Evolutionary conservation across 2,113 vertebrate genomes (phyloP), one percentile per base, ranked within the genome.

Genomic region (Paraplagusia blochii): DNA sequence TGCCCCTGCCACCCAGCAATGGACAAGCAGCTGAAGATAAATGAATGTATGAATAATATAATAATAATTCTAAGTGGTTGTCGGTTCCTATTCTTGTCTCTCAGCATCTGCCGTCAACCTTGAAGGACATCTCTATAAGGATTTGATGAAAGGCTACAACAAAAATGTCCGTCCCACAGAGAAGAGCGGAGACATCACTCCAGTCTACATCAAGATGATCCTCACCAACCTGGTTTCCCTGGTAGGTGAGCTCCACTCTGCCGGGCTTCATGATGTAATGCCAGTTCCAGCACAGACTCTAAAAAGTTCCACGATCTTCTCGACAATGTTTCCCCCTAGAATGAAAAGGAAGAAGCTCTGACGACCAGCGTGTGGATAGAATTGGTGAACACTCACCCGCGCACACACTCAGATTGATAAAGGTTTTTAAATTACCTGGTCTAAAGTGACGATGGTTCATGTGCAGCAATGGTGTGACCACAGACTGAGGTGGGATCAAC

Each of bases 151-250:
- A n/a, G 84, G 83, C 53, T 98, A 98, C 63, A 91, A 95, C 66
- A 93, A 85, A 47, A 74, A 94, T 1, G 85, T 97, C 45, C 89
- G 92, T 1, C 96, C 95, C 0, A 89, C 89, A 0, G 74, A 89
- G 70, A 70, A 6, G 0, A 87, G 86, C 3, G 73, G 86, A 0
- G 92, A 95, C 7, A 59, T 97, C 76, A 93, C 92, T 1, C 87
- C 92, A 0, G 93, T 98, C 50, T 84, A 85, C 62, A 88, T 98
- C 69, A 98, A 97, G 87, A 92, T 98, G 79, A 98, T 94, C 0
- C 94, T 98, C 64, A 98, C 96, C 78, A 98, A 98, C 79, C 93
- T 98, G 72, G 97, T 98, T 85, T 96, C 95, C 53, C 77, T 98
- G 92, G 95, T 98, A 82, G 81, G 81, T 47, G 11, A 19, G 9